A percentile compares a stretch with the other conserved stretches of the same genome.
These are phyloP conservation scores for Brachionus paranguensis DNA, from an alignment of 1,140 invertebrate genomes.

Conservation along the genomic window DNA sequence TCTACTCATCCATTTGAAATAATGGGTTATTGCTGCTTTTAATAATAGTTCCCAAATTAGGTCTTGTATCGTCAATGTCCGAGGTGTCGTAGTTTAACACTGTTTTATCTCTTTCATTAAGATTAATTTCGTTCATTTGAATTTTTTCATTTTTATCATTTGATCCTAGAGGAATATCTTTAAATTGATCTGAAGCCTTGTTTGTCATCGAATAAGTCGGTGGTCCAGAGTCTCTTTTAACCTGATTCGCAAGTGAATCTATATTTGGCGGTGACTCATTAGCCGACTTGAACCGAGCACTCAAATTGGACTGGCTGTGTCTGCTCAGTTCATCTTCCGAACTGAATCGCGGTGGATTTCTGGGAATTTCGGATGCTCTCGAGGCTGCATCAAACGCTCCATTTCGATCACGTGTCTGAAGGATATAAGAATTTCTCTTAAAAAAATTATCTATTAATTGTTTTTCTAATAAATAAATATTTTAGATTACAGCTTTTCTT, in stretches of 20 bases:
- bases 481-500: neutral
- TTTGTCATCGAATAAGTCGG: conserved; percentile 1
- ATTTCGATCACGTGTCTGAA: neutral
- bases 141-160: neutral
- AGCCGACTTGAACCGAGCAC: neutral
- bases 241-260: neutral
- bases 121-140: neutral
- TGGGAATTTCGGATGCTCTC: neutral
- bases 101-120: neutral
- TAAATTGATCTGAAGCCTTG: neutral
- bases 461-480: neutral
- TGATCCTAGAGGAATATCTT: neutral
- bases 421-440: conserved; percentile 3
- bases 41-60: neutral
- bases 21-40: neutral
- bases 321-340: neutral
- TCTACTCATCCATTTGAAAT: neutral
- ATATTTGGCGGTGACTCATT: neutral
- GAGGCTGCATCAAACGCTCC: neutral
- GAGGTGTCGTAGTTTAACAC: neutral
- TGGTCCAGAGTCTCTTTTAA: neutral
- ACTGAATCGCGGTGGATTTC: neutral
- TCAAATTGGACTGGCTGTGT: neutral
- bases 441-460: neutral
- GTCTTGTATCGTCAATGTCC: neutral